These are phyloP conservation scores for Megaceryle alcyon DNA, from an alignment of 2,797 vertebrate species.

Conservation along the genomic window DNA sequence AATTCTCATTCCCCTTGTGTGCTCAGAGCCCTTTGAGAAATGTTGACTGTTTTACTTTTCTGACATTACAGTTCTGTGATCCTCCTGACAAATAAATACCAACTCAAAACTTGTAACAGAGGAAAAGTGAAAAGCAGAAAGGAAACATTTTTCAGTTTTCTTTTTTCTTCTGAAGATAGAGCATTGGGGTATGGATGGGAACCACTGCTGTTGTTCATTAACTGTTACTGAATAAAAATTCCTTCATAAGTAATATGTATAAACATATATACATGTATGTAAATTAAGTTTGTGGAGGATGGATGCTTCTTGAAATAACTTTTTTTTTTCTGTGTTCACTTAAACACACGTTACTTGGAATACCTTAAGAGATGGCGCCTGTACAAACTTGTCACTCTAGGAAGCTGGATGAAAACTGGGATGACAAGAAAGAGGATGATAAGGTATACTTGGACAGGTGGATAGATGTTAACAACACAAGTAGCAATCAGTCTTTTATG, in stretches of 20 bases:
- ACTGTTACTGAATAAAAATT: not conserved
- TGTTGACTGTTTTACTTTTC: not conserved
- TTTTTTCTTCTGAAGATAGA: not conserved
- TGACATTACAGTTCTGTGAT: not conserved
- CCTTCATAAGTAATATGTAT: not conserved
- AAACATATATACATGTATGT: not conserved
- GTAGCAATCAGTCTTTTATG: not conserved
- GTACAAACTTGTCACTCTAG: not conserved
- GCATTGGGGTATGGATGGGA: not conserved
- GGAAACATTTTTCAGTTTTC: not conserved
- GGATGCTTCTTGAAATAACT: not conserved
- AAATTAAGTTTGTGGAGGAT: not conserved
- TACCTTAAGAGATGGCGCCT: not conserved
- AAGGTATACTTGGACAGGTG: not conserved
- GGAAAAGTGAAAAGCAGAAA: not conserved
- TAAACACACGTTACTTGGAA: not conserved
- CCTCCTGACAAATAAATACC: not conserved
- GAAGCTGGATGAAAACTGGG: not conserved
- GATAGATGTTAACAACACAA: not conserved
- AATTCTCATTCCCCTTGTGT: not conserved
- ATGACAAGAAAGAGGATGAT: not conserved
- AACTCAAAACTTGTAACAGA: not conserved
- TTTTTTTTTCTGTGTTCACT: not conserved
- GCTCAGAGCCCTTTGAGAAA: not conserved
- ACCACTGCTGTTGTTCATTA: not conserved